phyloP scores from a whole-genome alignment of 2,113 vertebrate genomes.

The Seriola quinqueradiata region DNA sequence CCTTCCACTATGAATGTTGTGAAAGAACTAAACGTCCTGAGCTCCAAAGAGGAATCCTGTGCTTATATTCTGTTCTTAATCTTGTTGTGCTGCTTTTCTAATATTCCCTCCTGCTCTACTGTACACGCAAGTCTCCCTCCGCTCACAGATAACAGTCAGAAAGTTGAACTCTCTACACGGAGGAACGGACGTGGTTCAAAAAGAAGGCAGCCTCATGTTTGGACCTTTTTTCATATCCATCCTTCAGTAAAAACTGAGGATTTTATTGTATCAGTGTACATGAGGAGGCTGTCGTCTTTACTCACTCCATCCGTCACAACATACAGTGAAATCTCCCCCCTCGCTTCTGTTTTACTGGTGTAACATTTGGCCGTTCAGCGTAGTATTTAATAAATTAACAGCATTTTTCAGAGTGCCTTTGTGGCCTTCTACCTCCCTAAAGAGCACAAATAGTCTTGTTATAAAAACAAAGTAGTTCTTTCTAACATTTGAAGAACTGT shows the following conservation, averaged over 20 bases:
- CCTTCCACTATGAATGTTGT: constrained; percentile 61
- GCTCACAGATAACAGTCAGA: constrained; percentile 1
- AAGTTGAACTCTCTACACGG: background rate
- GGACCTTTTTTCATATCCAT: constrained; percentile 23
- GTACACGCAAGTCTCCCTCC: background rate
- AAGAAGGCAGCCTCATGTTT: constrained; percentile 1
- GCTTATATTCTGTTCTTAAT: constrained; percentile 48
- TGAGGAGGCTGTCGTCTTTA: constrained; percentile 21
- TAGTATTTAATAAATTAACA: constrained; percentile 17
- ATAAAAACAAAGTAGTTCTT: constrained; percentile 26
- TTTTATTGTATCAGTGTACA: background rate
- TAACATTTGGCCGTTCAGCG: constrained; percentile 34
- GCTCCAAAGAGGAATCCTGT: constrained; percentile 68
- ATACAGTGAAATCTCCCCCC: background rate
- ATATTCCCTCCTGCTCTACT: constrained; percentile 23
- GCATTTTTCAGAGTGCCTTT: constrained; percentile 71
- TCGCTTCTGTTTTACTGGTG: constrained; percentile 5
- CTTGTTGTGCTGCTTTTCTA: constrained; percentile 61
- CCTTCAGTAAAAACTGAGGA: background rate
- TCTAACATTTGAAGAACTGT: constrained; percentile 52
- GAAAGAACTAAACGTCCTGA: constrained; percentile 44
- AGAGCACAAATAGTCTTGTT: constrained; percentile 74
- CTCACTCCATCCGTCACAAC: constrained; percentile 14
- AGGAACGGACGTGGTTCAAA: background rate
- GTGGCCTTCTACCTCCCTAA: constrained; percentile 77